phyloP scores from a whole-genome alignment of 1,140 invertebrate species.

The Heliconius eleuchia region DNA sequence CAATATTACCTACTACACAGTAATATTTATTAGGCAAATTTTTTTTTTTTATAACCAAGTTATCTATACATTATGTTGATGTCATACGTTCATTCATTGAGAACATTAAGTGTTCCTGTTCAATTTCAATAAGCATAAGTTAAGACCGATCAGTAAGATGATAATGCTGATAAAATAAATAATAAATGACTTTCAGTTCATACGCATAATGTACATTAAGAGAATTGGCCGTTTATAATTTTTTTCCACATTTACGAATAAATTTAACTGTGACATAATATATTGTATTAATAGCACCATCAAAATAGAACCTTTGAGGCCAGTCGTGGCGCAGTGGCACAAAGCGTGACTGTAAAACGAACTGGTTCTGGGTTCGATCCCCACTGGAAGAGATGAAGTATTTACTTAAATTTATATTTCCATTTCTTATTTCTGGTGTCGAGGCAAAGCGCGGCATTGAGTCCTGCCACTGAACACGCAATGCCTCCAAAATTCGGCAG shows the following conservation, averaged over 20 bases:
- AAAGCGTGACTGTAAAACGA: too few species aligned
- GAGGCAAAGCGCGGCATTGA: too few species aligned
- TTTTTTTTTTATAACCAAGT: neutral
- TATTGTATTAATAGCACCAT: neutral
- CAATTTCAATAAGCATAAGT: neutral
- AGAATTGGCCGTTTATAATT: too few species aligned
- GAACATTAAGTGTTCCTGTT: neutral
- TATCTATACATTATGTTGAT: neutral
- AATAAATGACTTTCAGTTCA: neutral
- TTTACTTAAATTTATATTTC: too few species aligned
- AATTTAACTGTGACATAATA: neutral
- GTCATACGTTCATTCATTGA: neutral
- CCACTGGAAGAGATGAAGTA: too few species aligned
- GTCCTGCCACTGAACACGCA: too few species aligned
- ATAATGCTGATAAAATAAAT: neutral
- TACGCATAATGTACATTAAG: neutral
- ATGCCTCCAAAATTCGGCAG: too few species aligned
- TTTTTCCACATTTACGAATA: too few species aligned
- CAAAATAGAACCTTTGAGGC: neutral
- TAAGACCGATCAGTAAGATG: neutral
- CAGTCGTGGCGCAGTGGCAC: too few species aligned
- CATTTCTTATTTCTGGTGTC: too few species aligned
- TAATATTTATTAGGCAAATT: neutral
- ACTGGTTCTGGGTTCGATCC: too few species aligned
- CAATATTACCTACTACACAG: too few species aligned